A percentile compares a stretch with the other conserved stretches of the same genome.
Conservation (phyloP, 2,113 vertebrate species). For the Galbula dea region DNA sequence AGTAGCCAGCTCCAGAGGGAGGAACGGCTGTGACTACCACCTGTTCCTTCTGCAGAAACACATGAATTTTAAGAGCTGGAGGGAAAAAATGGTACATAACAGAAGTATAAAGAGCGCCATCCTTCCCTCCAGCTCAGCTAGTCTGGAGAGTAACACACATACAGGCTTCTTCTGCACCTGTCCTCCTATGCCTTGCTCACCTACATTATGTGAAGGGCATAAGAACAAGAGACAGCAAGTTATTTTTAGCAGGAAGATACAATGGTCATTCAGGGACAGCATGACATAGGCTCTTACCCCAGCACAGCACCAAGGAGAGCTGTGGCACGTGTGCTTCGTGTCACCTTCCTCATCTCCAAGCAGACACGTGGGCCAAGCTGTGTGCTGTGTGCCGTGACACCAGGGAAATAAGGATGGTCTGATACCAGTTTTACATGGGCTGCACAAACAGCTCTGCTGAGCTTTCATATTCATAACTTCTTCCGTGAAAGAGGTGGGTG, state of each 20-base stretch:
- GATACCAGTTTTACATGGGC: not conserved
- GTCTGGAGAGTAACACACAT: not conserved
- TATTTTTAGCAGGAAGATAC: not conserved
- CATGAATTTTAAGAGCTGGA: conserved; percentile 9
- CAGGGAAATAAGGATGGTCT: not conserved
- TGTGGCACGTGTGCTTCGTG: not conserved
- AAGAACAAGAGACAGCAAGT: not conserved
- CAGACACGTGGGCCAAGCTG: not conserved
- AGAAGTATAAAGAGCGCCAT: not conserved
- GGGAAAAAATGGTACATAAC: not conserved
- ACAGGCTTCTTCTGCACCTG: not conserved
- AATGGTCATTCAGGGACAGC: not conserved
- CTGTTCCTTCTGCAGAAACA: conserved; percentile 32
- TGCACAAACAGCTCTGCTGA: not conserved
- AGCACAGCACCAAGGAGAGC: not conserved
- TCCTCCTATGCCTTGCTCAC: not conserved
- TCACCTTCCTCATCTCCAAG: not conserved
- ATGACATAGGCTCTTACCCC: not conserved
- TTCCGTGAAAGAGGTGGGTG: conserved; percentile 2
- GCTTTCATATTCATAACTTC: not conserved
- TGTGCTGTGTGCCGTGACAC: not conserved
- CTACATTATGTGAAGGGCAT: not conserved
- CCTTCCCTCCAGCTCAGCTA: not conserved
- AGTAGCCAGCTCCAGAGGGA: conserved; percentile 18
- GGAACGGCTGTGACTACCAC: not conserved